Percentiles rank a stretch among this genome's conserved stretches.
Evolutionary conservation across 2,797 vertebrate species (phyloP).

Genomic region (Phataginus tricuspis): DNA sequence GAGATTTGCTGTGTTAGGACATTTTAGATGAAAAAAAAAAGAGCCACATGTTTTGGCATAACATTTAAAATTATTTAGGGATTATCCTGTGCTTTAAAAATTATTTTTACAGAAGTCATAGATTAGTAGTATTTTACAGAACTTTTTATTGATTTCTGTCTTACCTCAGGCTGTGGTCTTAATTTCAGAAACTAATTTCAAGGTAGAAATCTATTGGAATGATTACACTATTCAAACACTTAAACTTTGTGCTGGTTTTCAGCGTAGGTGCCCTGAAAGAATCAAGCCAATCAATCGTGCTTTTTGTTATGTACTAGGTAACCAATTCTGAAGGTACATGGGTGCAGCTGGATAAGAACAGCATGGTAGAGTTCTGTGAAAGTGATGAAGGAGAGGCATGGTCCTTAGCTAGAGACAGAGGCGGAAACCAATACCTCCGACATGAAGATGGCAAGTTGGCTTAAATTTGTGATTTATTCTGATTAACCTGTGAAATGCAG

Average conservation of each 20-base stretch:
- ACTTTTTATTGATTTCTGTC: conserved; percentile 70
- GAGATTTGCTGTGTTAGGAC: conserved; percentile 38
- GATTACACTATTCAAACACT: conserved; percentile 66
- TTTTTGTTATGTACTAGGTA: conserved; percentile 92
- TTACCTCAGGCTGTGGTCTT: conserved; percentile 85
- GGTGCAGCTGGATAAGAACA: conserved; percentile 99
- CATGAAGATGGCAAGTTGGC: conserved; percentile 95
- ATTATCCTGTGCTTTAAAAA: conserved; percentile 59
- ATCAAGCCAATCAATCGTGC: conserved; percentile 81
- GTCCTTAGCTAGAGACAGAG: conserved; percentile 97
- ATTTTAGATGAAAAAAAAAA: conserved; percentile 62
- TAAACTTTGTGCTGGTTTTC: conserved; percentile 77
- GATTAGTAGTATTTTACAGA: conserved; percentile 63
- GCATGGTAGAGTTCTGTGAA: conserved; percentile 99
- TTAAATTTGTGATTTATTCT: conserved; percentile 80
- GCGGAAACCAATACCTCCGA: conserved; percentile 98
- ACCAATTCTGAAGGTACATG: conserved; percentile 98
- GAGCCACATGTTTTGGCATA: conserved; percentile 33
- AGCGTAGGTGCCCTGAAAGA: conserved; percentile 64
- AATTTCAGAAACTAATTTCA: conserved; percentile 84
- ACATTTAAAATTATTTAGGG: conserved; percentile 41
- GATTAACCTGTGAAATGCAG: conserved; percentile 53
- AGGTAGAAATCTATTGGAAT: conserved; percentile 69
- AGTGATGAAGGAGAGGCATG: conserved; percentile 99
- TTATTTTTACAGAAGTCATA: conserved; percentile 61